Evolutionary conservation across 2,888 invertebrate species (phyloP), one percentile per base, ranked within the genome.

Genomic region (Arrhopalites spinosus): DNA sequence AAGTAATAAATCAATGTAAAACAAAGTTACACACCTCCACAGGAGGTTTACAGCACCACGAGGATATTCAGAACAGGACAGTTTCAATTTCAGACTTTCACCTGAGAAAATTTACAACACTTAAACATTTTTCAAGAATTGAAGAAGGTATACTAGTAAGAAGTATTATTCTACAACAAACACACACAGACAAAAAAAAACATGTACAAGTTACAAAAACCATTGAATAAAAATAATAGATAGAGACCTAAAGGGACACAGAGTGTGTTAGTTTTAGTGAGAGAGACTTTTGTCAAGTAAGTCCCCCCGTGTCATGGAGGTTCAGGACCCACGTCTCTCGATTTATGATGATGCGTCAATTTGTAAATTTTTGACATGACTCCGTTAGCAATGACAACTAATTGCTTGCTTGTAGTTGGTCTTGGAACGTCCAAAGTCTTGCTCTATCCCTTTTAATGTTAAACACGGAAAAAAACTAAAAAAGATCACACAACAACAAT

Each of bases 1-100:
- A 50, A 1, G 70, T 56, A 56, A 70, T 70, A 70, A 70, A 70
- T 70, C 70, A 70, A 70, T 56, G 56, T 70, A 70, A 69, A 70
- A 70, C 70, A 56, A 70, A 70, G 70, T 70, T 70, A 70, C 59
- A 70, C 70, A 70, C 70, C 70, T 70, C 70, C 56, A 59, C 70
- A 70, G 70, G 70, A 56, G 70, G 70, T 70, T 70, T 70, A 70
- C 70, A 70, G 56, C 70, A 70, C 70, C 53, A 50, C 11, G 59
- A 59, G 59, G 59, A 59, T 20, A 23, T 23, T 50, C 20, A 20
- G 70, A 70, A 30, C 70, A 70, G 70, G 70, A 56, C 70, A 70
- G 29, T 70, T 70, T 70, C 25, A 59, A 59, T 59, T 59, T 59
- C 23, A 36, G 15, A 59, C 70, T 70, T 70, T 70, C 70, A 70